Evolutionary conservation across 2,113 vertebrate species (phyloP).

Genomic region (Tonatia bakeri): DNA sequence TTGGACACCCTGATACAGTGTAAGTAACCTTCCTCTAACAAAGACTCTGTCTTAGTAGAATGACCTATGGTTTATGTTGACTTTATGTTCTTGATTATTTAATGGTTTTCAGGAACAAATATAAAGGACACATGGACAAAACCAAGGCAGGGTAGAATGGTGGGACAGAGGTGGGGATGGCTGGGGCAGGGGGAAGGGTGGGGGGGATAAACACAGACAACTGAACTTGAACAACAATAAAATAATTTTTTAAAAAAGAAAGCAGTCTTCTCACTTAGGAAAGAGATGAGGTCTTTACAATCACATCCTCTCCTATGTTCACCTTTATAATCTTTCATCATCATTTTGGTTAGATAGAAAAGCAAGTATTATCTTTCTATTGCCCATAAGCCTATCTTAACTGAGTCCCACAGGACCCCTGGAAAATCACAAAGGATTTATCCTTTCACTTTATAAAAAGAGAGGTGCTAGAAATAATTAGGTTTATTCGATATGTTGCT

Average conservation of each 20-base stretch:
- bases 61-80: background rate
- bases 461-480: background rate
- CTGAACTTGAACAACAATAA: no score
- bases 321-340: background rate
- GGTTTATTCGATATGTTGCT: background rate
- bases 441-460: background rate
- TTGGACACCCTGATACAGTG: background rate
- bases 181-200: no score
- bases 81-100: conserved; percentile 7
- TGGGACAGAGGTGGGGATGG: no score
- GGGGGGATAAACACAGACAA: no score
- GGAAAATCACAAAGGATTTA: conserved; percentile 1
- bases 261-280: background rate
- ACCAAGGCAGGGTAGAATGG: no score
- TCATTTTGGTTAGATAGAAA: conserved; percentile 31
- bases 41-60: conserved; percentile 19
- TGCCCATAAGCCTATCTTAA: conserved; percentile 15
- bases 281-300: conserved; percentile 1
- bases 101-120: background rate
- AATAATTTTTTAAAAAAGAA: conserved; percentile 7
- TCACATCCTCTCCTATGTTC: background rate
- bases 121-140: no score
- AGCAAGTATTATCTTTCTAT: conserved; percentile 27
- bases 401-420: background rate
- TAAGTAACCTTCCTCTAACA: conserved; percentile 15